Conservation (phyloP, 2,888 invertebrate genomes). For the Alcis repandata region DNA sequence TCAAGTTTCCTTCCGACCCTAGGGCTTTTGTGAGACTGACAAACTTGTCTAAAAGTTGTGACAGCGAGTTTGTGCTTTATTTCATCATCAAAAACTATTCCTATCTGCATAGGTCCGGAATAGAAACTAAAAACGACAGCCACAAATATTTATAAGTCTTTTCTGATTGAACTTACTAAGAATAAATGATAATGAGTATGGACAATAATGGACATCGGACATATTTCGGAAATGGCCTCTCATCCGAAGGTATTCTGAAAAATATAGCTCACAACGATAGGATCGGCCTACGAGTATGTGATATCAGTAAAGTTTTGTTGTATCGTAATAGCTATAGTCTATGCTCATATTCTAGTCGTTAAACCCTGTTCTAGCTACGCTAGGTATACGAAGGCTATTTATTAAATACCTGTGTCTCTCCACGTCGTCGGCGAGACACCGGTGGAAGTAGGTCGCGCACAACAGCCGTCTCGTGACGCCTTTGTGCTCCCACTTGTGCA, state of each 20-base stretch:
- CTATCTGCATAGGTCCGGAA: no score
- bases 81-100: no score
- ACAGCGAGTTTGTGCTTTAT: not conserved
- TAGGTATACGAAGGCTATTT: not conserved
- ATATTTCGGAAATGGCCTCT: no score
- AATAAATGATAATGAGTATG: no score
- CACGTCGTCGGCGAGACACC: slow-evolving; percentile 1
- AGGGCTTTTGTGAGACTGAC: slow-evolving; percentile 7
- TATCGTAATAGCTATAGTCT: not conserved
- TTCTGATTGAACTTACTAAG: no score
- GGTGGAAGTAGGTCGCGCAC: slow-evolving; percentile 33
- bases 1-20: slow-evolving; percentile 29
- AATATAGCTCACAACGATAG: no score
- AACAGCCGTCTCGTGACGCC: slow-evolving; percentile 28
- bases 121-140: no score
- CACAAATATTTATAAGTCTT: no score
- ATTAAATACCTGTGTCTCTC: slow-evolving; percentile 21
- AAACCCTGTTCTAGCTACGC: not conserved
- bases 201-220: no score
- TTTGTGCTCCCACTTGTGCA: slow-evolving; percentile 7
- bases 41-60: slow-evolving; percentile 7
- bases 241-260: no score
- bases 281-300: no score
- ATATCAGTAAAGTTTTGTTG: not conserved
- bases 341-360: not conserved